These are phyloP conservation scores for Campylomormyrus numenius DNA, from an alignment of 2,113 vertebrate species.

Conservation along the genomic window DNA sequence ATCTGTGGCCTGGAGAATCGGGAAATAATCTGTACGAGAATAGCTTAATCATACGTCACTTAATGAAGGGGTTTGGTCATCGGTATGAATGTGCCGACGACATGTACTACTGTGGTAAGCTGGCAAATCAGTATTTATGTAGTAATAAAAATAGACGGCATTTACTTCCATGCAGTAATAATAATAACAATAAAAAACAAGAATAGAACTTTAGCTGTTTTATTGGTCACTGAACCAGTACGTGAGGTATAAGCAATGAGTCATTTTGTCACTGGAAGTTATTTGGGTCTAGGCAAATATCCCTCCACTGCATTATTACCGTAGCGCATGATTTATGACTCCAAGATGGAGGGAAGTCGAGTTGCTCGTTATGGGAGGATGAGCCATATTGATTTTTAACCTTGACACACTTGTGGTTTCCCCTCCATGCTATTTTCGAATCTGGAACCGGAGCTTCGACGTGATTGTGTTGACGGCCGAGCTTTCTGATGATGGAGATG, in stretches of 20 bases:
- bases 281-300: constrained; percentile 18
- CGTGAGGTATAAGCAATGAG: background rate
- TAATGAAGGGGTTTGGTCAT: background rate
- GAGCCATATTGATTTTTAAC: constrained; percentile 17
- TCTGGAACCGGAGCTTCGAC: background rate
- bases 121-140: constrained; percentile 7
- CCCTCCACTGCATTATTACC: background rate
- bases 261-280: constrained; percentile 8
- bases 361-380: constrained; percentile 10
- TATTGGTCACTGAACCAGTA: background rate
- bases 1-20: constrained; percentile 9
- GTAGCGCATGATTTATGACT: constrained; percentile 14
- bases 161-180: constrained; percentile 1
- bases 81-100: background rate
- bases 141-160: background rate
- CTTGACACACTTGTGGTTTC: constrained; percentile 24
- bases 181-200: background rate
- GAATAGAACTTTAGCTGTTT: background rate
- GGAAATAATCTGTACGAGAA: constrained; percentile 29
- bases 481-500: background rate
- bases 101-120: background rate
- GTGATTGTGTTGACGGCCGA: background rate
- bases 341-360: constrained; percentile 6
- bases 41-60: background rate
- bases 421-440: constrained; percentile 17